These are phyloP conservation scores for Embiotoca jacksoni DNA, from an alignment of 2,113 vertebrate species.

Conservation along the genomic window DNA sequence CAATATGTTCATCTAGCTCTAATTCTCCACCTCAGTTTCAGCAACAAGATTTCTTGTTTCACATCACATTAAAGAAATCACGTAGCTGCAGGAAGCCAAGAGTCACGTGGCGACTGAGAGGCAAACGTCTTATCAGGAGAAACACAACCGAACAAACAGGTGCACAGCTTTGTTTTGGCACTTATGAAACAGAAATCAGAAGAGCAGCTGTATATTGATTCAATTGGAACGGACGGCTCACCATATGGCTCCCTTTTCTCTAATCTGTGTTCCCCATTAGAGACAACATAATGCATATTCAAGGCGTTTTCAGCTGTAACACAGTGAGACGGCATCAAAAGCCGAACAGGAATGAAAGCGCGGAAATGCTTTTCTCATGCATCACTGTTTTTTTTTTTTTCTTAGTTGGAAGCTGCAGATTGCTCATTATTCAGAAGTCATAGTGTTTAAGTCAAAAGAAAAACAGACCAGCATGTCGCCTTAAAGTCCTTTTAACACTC, in stretches of 20 bases:
- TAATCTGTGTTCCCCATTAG: conserved; percentile 30
- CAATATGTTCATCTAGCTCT: too few relatives aligned
- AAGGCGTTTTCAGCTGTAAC: neutral
- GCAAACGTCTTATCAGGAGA: neutral
- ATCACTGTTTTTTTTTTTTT: neutral
- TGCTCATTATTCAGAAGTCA: neutral
- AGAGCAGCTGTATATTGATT: conserved; percentile 19
- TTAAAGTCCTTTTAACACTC: neutral
- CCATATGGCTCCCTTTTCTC: conserved; percentile 37
- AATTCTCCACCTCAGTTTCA: too few relatives aligned
- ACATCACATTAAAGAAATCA: too few relatives aligned
- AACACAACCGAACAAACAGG: conserved; percentile 35
- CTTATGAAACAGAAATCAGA: conserved; percentile 37
- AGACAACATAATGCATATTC: conserved; percentile 13
- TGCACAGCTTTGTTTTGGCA: conserved; percentile 36
- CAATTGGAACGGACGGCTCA: conserved; percentile 26
- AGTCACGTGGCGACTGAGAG: too few relatives aligned
- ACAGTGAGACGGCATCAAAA: neutral
- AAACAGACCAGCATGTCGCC: neutral
- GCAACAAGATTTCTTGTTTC: too few relatives aligned
- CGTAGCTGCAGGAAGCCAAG: too few relatives aligned
- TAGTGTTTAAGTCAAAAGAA: neutral
- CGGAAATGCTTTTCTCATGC: neutral
- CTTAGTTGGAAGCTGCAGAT: neutral
- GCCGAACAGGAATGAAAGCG: neutral